Evolutionary conservation across 2,888 invertebrate genomes (phyloP), one percentile per base, ranked within the genome.

Genomic region (Globia sparganii): DNA sequence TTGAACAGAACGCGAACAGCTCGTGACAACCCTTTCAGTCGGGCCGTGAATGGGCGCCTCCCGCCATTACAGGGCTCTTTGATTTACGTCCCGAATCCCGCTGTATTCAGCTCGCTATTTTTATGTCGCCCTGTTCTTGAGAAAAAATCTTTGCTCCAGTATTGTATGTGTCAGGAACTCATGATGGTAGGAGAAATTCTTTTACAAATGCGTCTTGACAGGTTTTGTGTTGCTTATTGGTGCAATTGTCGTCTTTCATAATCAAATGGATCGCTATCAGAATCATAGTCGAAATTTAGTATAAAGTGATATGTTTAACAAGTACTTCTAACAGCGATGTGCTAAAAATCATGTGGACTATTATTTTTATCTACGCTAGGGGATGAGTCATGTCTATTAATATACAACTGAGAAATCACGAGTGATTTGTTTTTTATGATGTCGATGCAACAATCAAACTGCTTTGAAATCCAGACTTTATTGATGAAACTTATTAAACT

Each of bases 71-170:
- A 77, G 72, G 81, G 81, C 80, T 81, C 89, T 89, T 88, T 91
- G 91, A 92, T 91, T 91, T 90, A 90, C 87, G 87, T 80, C 68
- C 75, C 78, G 77, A 89, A 88, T 87, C 84, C 76, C 84, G 80
- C 83, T 82, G 87, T 87, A 86, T 87, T 85, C 85, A 71, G 66
- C 75, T 83, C 86, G 83, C 86, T 79, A 86, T 87, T 90, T 88
- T 87, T 83, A 81, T 86, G 83, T 85, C 73, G 75, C 78, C 75
- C 75, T 77, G 56, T 66, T 78, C 70, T 84, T 59, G 64, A 77
- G 68, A 67, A 75, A 71, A 78, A 72, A 74, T 75, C 64, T 77
- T 62, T 72, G 28, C 59, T 53, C 66, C 18, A 66, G 71, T 75
- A 46, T 72, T 72, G 53, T 70, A 40, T 62, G 34, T 64, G 43